These are phyloP conservation scores for Dasysyrphus albostriatus DNA, from an alignment of 2,888 invertebrate genomes.

Conservation along the genomic window DNA sequence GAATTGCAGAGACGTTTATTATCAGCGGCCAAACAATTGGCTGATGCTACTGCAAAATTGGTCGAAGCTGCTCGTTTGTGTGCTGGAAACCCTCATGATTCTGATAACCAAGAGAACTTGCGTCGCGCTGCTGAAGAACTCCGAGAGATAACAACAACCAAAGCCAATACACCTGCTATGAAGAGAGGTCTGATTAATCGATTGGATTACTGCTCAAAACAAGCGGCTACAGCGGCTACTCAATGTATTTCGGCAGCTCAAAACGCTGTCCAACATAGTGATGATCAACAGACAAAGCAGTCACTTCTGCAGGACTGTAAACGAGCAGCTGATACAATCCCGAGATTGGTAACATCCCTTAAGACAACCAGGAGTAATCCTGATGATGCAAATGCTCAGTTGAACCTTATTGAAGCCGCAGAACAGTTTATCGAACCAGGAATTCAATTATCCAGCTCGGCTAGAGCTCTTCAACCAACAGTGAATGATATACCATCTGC, in stretches of 20 bases:
- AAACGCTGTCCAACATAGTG: constrained; percentile 89
- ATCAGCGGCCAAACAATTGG: constrained; percentile 96
- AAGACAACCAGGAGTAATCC: constrained; percentile 89
- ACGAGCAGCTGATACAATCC: constrained; percentile 90
- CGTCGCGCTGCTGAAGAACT: constrained; percentile 96
- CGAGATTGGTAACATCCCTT: constrained; percentile 91
- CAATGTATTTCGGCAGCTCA: constrained; percentile 96
- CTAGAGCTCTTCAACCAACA: constrained; percentile 92
- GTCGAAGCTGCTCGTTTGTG: constrained; percentile 98
- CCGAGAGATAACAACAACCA: constrained; percentile 94
- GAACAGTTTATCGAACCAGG: constrained; percentile 92
- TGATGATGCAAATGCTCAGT: constrained; percentile 90
- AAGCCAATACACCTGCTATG: constrained; percentile 90
- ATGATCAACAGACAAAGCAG: constrained; percentile 86
- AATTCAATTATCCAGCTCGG: constrained; percentile 90
- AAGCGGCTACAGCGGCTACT: constrained; percentile 94
- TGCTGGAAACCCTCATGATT: constrained; percentile 93
- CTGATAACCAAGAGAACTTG: constrained; percentile 92
- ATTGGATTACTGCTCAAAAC: constrained; percentile 90
- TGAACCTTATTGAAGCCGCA: constrained; percentile 92
- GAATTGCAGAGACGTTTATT: constrained; percentile 95
- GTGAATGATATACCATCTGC: constrained; percentile 91
- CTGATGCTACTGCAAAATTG: constrained; percentile 98
- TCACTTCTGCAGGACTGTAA: constrained; percentile 90
- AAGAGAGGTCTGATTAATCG: constrained; percentile 89